Evolutionary conservation across 2,113 vertebrate genomes (phyloP), one percentile per base, ranked within the genome.

Genomic region (Petromus typicus): DNA sequence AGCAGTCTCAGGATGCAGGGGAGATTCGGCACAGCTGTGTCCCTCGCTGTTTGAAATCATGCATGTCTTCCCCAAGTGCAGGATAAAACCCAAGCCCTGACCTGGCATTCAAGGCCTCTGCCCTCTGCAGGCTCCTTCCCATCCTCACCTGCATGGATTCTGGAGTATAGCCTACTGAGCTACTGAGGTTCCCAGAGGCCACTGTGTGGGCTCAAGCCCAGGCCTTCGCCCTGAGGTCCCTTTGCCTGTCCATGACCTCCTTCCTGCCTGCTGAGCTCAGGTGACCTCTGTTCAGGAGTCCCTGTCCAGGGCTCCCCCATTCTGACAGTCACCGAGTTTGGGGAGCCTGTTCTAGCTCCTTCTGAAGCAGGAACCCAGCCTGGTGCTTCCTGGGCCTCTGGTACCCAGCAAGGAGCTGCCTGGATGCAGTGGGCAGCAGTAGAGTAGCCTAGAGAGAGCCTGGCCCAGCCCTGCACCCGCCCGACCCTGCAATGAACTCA

Each of bases 321-420:
- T 32, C 40, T 30, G 67, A n/a, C 78, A 7, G 13, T 25, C 66
- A 18, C 4, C 14, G 3, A 80, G 27, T 57, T 66, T 17, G 64
- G 34, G 34, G 56, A 6, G 8, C 30, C 61, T 37, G 6, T 22
- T 45, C 79, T 54, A 51, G 25, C n/a, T 7, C 54, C 76, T 48
- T 40, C 25, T 27, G 48, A 83, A 17, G 66, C 48, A 32, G 16
- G 16, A 13, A 45, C 40, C 66, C 8, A 40, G 61, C 54, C 80
- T 56, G 18, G 25, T 20, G 40, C n/a, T 79, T 67, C 56, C 45
- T 23, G 71, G 79, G 63, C 56, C 63, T 76, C 67, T 37, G 37
- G 43, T 0, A 1, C 61, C 51, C 14, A 13, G 10, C 18, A 1
- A 2, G 3, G 30, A 43, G 54, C 69, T 20, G 4, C n/a, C 8